Base-by-base conservation (phyloP, 2,888 invertebrate genomes). In the Archips xylosteana region DNA sequence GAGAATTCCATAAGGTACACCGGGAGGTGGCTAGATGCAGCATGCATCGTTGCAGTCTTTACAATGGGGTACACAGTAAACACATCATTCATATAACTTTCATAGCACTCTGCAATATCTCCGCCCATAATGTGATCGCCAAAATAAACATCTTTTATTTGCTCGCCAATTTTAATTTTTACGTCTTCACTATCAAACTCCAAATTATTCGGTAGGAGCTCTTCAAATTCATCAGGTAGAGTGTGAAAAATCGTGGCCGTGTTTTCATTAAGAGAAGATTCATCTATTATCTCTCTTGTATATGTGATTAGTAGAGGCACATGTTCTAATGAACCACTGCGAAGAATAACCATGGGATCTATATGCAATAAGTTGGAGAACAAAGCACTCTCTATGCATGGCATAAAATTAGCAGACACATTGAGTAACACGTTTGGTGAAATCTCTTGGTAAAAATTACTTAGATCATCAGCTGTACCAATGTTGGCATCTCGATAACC, bases 141-240 rank as follows among this genome's bases (percentile, higher is more conserved):
- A 75, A 93, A 89, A 75, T 94, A 94, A 78, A 88, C 89, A 2
- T 87, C 83, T 76, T 88, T 91, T 0, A 91, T 85, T n/a, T 89
- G 75, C 63, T 85, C 82, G 0, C 84, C 87, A 9, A 94, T 77
- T 77, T 80, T 87, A 0, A 81, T 62, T 75, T 81, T 87, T 0
- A 80, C 78, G 0, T 77, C 74, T 10, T 84, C 77, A 71, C 79
- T 81, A 0, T 82, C 80, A 77, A 92, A 90, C 73, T 79, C 78
- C 75, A 94, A 81, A 77, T 94, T 91, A 69, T 78, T 87, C 54
- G 94, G 94, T 57, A 94, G 75, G 49, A 92, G 76, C 23, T 83
- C 76, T n/a, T 81, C 82, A 74, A 93, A 89, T 51, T 78, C 78
- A 3, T 85, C 80, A 0, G 89, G 87, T 13, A 83, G 61, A n/a